These are phyloP conservation scores for Seriola quinqueradiata DNA, from an alignment of 2,113 vertebrate genomes.

Conservation along the genomic window DNA sequence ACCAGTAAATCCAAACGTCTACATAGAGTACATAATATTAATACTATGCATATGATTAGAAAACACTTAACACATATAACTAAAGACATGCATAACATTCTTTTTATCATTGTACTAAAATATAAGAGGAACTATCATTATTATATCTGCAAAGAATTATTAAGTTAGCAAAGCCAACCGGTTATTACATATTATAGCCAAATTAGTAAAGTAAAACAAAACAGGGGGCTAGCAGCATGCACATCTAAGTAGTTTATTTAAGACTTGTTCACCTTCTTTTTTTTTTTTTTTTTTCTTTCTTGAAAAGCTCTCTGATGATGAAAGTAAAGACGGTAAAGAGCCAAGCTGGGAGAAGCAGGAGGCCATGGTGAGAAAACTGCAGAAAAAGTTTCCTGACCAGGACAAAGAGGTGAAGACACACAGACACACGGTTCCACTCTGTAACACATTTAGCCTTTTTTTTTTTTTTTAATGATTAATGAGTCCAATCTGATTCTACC, in stretches of 20 bases:
- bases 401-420: constrained; percentile 88
- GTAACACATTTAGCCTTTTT: neutral
- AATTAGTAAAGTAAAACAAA: too few species aligned
- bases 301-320: constrained; percentile 48
- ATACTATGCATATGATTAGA: too few species aligned
- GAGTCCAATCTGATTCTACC: neutral
- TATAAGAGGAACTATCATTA: too few species aligned
- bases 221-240: too few species aligned
- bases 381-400: constrained; percentile 89
- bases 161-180: too few species aligned
- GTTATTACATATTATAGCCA: too few species aligned
- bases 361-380: constrained; percentile 89
- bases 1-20: too few species aligned
- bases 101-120: too few species aligned
- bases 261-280: neutral
- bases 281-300: constrained; percentile 1
- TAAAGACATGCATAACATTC: too few species aligned
- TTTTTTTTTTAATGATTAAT: neutral
- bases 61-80: too few species aligned
- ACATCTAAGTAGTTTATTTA: neutral
- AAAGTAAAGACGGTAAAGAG: constrained; percentile 62
- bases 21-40: too few species aligned
- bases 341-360: constrained; percentile 89
- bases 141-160: too few species aligned
- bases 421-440: neutral